Percentiles rank a stretch among this genome's conserved stretches.
Evolutionary conservation across 2,797 vertebrate species (phyloP).

Genomic region (Notolepis coatsorum): DNA sequence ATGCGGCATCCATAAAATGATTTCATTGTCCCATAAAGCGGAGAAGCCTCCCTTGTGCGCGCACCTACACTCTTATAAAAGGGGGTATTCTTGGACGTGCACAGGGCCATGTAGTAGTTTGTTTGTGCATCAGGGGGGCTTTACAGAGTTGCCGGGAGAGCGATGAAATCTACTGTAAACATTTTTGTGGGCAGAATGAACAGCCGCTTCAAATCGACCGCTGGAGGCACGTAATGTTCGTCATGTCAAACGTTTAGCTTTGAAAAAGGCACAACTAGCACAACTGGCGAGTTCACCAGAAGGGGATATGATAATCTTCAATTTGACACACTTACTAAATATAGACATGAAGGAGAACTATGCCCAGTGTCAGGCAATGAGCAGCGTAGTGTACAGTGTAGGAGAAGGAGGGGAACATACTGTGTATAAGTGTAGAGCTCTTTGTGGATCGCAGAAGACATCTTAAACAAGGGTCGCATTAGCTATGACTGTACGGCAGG

Average conservation of each 20-base stretch:
- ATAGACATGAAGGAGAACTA: not conserved
- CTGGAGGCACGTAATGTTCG: conserved; percentile 42
- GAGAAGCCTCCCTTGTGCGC: conserved; percentile 34
- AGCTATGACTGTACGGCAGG: no score
- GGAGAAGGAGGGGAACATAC: not conserved
- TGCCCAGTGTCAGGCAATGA: not conserved
- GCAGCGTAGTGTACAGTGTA: no score
- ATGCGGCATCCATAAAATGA: conserved; percentile 64
- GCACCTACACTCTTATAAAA: conserved; percentile 49
- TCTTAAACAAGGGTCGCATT: no score
- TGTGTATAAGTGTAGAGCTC: no score
- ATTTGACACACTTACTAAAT: conserved; percentile 3
- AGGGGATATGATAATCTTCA: not conserved
- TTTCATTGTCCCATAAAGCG: conserved; percentile 63
- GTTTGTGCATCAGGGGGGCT: conserved; percentile 35
- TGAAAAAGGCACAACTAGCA: conserved; percentile 28
- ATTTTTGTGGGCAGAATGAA: conserved; percentile 50
- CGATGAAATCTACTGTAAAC: conserved; percentile 52
- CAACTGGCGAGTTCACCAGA: conserved; percentile 3
- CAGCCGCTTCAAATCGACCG: conserved; percentile 57
- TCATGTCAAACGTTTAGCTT: conserved; percentile 26
- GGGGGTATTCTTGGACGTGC: conserved; percentile 36
- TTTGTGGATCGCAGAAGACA: no score
- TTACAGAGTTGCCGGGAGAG: conserved; percentile 18
- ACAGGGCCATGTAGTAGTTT: conserved; percentile 35